Percentiles rank a stretch among this genome's conserved stretches.
phyloP scores from a whole-genome alignment of 2,113 vertebrate species.

The Puffinus mauretanicus region DNA sequence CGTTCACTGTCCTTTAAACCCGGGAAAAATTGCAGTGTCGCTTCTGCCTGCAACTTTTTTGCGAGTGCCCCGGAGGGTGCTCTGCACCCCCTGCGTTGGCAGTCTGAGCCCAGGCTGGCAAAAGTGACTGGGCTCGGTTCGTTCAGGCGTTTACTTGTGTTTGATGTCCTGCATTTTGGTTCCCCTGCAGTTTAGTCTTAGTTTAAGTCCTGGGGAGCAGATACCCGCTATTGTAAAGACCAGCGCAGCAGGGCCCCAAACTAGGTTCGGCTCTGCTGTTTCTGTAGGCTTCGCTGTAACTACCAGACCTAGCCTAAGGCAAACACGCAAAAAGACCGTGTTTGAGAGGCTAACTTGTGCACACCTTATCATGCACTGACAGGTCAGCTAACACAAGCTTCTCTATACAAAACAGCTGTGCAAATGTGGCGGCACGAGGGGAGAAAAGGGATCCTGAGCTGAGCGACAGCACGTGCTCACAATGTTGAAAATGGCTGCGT shows the following conservation, averaged over 20 bases:
- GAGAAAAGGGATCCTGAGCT: background rate
- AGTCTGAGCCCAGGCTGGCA: background rate
- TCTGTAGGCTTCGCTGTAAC: background rate
- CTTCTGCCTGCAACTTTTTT: background rate
- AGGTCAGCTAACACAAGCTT: background rate
- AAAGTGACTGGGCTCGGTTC: accelerated
- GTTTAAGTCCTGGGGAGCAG: background rate
- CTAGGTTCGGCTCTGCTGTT: accelerated
- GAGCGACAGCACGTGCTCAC: background rate
- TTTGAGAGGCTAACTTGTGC: background rate
- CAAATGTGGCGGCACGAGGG: background rate
- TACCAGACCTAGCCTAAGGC: background rate
- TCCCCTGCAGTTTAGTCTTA: background rate
- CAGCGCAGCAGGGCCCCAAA: background rate
- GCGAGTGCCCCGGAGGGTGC: accelerated
- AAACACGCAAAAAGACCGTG: background rate
- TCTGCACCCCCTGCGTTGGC: accelerated
- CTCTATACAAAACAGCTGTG: background rate
- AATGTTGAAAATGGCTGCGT: background rate
- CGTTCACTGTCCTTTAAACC: background rate
- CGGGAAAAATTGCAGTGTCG: accelerated
- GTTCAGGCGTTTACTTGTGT: accelerated
- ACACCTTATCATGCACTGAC: background rate
- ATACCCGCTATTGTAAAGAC: background rate
- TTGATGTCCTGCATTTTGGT: background rate